These are phyloP conservation scores for Galendromus occidentalis DNA, from an alignment of 1,140 invertebrate species.

Conservation along the genomic window DNA sequence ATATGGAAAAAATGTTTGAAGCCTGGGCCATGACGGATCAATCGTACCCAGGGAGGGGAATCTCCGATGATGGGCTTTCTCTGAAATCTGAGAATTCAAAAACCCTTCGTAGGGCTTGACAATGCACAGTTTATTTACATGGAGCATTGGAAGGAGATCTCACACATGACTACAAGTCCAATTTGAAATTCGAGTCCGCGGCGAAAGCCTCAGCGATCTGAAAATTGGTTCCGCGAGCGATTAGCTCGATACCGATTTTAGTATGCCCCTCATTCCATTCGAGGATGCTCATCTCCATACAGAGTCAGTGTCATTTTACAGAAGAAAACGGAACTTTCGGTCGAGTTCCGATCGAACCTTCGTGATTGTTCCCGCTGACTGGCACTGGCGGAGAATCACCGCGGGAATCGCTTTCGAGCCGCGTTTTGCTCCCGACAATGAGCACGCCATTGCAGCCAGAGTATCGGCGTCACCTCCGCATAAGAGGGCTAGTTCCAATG, in stretches of 20 bases:
- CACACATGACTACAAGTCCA: background rate
- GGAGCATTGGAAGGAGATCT: background rate
- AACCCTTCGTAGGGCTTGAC: too few species aligned
- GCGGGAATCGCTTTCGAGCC: constrained; percentile 40
- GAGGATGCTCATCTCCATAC: too few species aligned
- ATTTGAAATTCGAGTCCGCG: background rate
- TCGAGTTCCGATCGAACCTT: background rate
- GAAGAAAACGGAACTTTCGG: too few species aligned
- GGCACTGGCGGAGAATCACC: constrained; percentile 39
- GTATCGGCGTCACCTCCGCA: constrained; percentile 61
- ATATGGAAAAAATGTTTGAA: too few species aligned
- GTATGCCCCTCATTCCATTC: too few species aligned
- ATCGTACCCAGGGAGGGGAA: too few species aligned
- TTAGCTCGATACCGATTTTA: too few species aligned
- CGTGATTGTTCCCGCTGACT: constrained; percentile 26
- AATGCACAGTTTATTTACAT: constrained; percentile 4
- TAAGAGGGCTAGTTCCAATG: constrained; percentile 44
- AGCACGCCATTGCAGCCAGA: constrained; percentile 54
- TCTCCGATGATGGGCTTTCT: too few species aligned
- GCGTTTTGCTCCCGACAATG: constrained; percentile 49
- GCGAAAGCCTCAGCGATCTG: constrained; percentile 6
- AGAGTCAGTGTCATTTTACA: too few species aligned
- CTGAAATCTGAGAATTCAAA: too few species aligned
- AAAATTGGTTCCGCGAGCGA: too few species aligned
- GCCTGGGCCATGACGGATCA: too few species aligned